These are phyloP conservation scores for Artibeus jamaicensis DNA, from an alignment of 2,797 vertebrate genomes.

Conservation along the genomic window DNA sequence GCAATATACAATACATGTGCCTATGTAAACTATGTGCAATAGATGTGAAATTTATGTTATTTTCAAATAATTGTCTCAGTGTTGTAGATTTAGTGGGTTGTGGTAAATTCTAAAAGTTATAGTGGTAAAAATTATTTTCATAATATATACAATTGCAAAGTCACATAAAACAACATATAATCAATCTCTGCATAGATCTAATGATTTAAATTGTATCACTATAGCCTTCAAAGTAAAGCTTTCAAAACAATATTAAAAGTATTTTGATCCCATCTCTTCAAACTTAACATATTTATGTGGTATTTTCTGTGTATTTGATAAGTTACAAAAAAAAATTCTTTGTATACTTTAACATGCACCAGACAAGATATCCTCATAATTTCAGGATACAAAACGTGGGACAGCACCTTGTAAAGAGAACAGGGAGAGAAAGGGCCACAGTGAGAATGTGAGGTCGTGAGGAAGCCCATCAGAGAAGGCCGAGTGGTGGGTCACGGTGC, in stretches of 20 bases:
- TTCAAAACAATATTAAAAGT: not conserved
- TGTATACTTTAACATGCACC: not conserved
- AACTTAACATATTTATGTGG: not conserved
- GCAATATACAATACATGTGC: not conserved
- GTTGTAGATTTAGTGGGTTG: not conserved
- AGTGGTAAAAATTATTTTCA: not conserved
- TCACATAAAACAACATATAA: not conserved
- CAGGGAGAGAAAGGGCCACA: not conserved
- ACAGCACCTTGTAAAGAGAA: not conserved
- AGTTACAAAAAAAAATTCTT: not conserved
- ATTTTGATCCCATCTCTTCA: not conserved
- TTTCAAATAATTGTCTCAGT: not conserved
- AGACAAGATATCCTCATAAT: not conserved
- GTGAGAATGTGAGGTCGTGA: not conserved
- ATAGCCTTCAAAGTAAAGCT: not conserved
- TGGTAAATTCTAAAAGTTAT: slow-evolving; percentile 19
- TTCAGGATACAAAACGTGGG: not conserved
- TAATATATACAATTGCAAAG: not conserved
- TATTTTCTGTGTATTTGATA: not conserved
- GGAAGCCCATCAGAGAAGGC: not conserved
- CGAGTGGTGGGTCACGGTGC: not conserved
- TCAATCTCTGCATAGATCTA: not conserved
- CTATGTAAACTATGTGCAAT: not conserved
- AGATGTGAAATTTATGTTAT: not conserved
- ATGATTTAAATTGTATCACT: not conserved